A percentile compares a stretch with the other conserved stretches of the same genome.
These are phyloP conservation scores for Spondyliosoma cantharus DNA, from an alignment of 2,797 vertebrate genomes.

Conservation along the genomic window DNA sequence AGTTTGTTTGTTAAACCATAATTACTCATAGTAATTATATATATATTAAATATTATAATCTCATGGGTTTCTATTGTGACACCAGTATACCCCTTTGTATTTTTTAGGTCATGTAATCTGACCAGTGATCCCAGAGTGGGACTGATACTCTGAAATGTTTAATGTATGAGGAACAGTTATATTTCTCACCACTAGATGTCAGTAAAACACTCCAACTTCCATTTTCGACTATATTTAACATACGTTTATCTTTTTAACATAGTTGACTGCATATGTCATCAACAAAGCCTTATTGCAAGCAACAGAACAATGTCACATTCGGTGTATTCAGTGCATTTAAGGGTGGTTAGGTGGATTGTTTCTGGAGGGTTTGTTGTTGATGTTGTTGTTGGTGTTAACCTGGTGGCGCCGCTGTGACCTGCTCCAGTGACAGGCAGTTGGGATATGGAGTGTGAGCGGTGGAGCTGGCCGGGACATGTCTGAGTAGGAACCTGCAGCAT, in stretches of 20 bases:
- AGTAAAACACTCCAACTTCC: background rate
- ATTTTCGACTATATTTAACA: background rate
- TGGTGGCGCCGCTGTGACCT: conserved; percentile 45
- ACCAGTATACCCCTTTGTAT: background rate
- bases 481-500: conserved; percentile 42
- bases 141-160: conserved; percentile 21
- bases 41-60: too few relatives aligned
- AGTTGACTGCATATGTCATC: too few relatives aligned
- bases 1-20: too few relatives aligned
- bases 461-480: conserved; percentile 53
- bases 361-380: background rate
- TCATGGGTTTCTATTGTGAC: background rate
- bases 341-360: background rate
- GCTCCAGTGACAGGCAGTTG: conserved; percentile 11
- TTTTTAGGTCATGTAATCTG: conserved; percentile 14
- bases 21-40: too few relatives aligned
- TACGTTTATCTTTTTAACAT: background rate
- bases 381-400: background rate
- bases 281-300: background rate
- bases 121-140: conserved; percentile 11
- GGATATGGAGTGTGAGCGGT: conserved; percentile 38
- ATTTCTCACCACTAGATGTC: conserved; percentile 42
- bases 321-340: fast-evolving
- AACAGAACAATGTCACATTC: background rate
- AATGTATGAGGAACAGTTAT: background rate